phyloP scores from a whole-genome alignment of 2,888 invertebrate species.

The Limnephilus marmoratus region DNA sequence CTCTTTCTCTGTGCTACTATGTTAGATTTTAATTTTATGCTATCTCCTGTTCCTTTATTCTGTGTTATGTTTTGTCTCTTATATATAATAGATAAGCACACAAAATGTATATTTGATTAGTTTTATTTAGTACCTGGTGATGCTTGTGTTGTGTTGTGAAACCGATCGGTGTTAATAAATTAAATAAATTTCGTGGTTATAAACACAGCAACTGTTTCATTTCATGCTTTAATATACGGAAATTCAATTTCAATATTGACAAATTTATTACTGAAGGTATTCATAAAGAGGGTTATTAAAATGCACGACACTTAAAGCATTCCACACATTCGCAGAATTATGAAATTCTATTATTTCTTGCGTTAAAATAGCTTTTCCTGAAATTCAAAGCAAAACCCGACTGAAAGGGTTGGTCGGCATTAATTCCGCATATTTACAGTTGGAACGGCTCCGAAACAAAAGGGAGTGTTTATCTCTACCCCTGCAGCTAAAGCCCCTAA shows the following conservation, averaged over 20 bases:
- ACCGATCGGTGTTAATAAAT: too few species aligned
- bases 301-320: too few species aligned
- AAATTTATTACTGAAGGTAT: background rate
- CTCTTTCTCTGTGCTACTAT: too few species aligned
- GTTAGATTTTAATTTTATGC: too few species aligned
- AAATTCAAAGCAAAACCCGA: background rate
- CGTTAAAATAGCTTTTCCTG: background rate
- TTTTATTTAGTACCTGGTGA: too few species aligned
- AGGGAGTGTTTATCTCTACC: constrained; percentile 30
- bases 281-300: background rate
- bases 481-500: background rate
- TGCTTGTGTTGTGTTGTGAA: too few species aligned
- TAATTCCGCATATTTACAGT: constrained; percentile 2
- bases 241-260: background rate
- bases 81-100: too few species aligned
- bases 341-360: background rate
- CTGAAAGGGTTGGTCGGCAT: background rate
- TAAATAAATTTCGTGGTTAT: too few species aligned
- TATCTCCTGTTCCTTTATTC: too few species aligned
- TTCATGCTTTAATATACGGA: background rate
- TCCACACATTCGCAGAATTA: background rate
- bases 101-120: too few species aligned
- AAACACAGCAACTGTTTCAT: too few species aligned
- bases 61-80: too few species aligned
- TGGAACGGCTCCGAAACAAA: constrained; percentile 20